Conservation (phyloP, 2,113 vertebrate species). For the Dicrurus megarhynchus region DNA sequence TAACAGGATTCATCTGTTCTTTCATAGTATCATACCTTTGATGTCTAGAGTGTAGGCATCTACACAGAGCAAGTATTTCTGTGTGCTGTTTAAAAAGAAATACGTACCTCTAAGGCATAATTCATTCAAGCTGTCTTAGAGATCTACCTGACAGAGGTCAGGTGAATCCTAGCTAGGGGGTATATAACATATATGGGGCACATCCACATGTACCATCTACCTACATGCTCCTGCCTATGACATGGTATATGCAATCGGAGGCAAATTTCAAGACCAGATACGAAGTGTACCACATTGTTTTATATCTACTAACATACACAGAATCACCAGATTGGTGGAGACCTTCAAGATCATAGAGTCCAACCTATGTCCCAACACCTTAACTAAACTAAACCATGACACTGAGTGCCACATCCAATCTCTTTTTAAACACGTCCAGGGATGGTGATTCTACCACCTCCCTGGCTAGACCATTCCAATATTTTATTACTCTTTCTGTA, state of each 20-base stretch:
- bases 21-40: not conserved
- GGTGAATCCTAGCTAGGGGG: not conserved
- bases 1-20: not conserved
- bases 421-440: too few relatives aligned
- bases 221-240: too few relatives aligned
- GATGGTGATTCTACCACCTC: too few relatives aligned
- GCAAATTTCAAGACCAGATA: not conserved
- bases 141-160: not conserved
- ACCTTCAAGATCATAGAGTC: too few relatives aligned
- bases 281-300: not conserved
- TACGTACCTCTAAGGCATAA: not conserved
- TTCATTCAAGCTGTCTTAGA: not conserved
- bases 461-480: too few relatives aligned
- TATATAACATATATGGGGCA: too few relatives aligned
- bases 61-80: not conserved
- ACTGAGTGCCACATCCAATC: too few relatives aligned
- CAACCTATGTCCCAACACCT: too few relatives aligned
- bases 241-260: not conserved
- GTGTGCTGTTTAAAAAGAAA: not conserved
- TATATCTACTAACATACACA: not conserved
- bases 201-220: not conserved
- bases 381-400: too few relatives aligned
- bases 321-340: too few relatives aligned
- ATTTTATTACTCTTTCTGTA: too few relatives aligned
- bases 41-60: not conserved